Percentiles rank a stretch among this genome's conserved stretches.
Conservation (phyloP, 2,888 invertebrate species). For the Mythimna pallens region DNA sequence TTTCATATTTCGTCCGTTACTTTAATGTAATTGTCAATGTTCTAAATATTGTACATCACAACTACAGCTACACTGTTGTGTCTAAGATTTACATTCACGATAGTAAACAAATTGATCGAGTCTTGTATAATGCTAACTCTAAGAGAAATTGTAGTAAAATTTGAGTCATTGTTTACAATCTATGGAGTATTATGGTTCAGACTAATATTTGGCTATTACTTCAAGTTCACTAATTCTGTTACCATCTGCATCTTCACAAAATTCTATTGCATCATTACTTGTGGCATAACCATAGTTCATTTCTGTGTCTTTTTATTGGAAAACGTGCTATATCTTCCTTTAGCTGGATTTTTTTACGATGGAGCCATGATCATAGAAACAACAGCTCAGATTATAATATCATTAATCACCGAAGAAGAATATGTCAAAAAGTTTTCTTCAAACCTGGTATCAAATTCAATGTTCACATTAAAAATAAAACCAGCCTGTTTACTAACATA, state of each 20-base stretch:
- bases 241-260: neutral
- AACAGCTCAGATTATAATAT: neutral
- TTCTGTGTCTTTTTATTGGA: neutral
- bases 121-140: neutral
- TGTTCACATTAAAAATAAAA: too few species aligned
- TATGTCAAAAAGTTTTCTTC: neutral
- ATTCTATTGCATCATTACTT: neutral
- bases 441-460: neutral
- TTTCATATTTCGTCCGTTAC: too few species aligned
- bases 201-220: neutral
- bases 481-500: too few species aligned
- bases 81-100: too few species aligned
- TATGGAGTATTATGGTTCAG: neutral
- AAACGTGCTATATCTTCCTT: neutral
- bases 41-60: too few species aligned
- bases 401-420: neutral
- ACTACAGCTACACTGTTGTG: too few species aligned
- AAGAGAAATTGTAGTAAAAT: neutral
- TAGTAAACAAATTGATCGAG: too few species aligned
- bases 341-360: neutral
- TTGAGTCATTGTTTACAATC: neutral
- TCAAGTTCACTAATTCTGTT: neutral
- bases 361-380: neutral
- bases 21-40: too few species aligned
- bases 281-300: neutral